These are phyloP conservation scores for Orchesella flavescens DNA, from an alignment of 2,888 invertebrate species.

Conservation along the genomic window DNA sequence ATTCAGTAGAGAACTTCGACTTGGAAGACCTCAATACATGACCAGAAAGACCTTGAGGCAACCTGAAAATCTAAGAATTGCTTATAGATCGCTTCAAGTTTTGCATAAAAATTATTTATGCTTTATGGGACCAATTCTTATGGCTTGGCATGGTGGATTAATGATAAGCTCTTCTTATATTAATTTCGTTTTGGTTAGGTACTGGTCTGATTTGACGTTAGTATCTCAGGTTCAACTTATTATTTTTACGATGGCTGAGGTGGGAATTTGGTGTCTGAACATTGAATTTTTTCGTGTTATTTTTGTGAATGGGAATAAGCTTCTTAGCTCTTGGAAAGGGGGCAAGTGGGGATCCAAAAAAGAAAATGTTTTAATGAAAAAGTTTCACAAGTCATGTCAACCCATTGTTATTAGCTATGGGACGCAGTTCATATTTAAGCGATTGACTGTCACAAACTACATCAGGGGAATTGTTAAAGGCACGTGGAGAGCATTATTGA, in stretches of 20 bases:
- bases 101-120: neutral
- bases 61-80: neutral
- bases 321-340: slow-evolving; percentile 20
- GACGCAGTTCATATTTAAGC: slow-evolving; percentile 23
- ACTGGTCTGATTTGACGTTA: neutral
- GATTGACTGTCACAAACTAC: neutral
- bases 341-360: neutral
- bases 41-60: no score
- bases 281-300: neutral
- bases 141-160: neutral
- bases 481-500: neutral
- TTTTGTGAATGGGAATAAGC: slow-evolving; percentile 8
- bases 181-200: neutral
- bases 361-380: slow-evolving; percentile 25
- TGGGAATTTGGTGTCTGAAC: no score
- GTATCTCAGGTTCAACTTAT: neutral
- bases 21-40: no score
- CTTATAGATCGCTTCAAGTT: slow-evolving; percentile 3
- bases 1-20: no score
- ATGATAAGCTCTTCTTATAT: neutral
- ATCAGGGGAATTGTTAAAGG: slow-evolving; percentile 26
- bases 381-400: slow-evolving; percentile 16
- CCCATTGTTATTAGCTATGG: slow-evolving; percentile 34
- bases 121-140: neutral
- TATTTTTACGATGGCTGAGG: neutral